Conservation (phyloP, 2,797 vertebrate species). For the Pipistrellus pipistrellus region DNA sequence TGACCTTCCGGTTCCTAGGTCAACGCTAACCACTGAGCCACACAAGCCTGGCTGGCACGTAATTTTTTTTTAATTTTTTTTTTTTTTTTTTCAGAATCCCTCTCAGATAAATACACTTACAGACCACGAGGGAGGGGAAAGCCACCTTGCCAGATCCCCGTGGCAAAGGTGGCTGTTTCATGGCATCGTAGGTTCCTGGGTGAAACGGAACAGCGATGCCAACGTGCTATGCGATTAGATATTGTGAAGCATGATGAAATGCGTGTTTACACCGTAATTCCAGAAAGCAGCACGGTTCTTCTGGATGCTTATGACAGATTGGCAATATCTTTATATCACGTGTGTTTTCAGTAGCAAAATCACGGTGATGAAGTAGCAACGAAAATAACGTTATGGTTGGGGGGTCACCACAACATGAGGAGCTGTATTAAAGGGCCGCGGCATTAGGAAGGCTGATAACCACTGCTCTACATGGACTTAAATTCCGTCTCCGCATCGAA, state of each 20-base stretch:
- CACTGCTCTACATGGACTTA: too few relatives aligned
- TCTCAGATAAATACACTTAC: not conserved
- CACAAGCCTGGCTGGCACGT: too few relatives aligned
- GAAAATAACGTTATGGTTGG: too few relatives aligned
- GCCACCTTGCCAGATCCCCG: fast-evolving
- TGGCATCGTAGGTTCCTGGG: not conserved
- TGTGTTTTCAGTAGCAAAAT: too few relatives aligned
- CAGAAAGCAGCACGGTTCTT: not conserved
- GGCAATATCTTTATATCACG: not conserved
- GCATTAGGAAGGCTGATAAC: too few relatives aligned
- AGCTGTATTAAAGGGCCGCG: too few relatives aligned
- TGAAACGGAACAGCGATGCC: not conserved
- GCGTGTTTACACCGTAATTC: not conserved
- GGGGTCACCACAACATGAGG: too few relatives aligned
- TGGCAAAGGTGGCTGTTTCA: not conserved
- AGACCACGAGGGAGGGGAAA: fast-evolving
- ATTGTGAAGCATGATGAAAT: not conserved
- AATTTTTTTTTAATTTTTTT: slow-evolving; percentile 23
- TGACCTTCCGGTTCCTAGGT: too few relatives aligned
- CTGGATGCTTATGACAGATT: not conserved
- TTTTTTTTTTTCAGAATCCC: not conserved
- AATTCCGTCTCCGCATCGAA: not conserved
- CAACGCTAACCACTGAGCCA: too few relatives aligned
- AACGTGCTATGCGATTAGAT: not conserved
- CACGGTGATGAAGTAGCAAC: too few relatives aligned